Evolutionary conservation across 2,888 invertebrate genomes (phyloP).

Genomic region (Lasioglossum calceatum): DNA sequence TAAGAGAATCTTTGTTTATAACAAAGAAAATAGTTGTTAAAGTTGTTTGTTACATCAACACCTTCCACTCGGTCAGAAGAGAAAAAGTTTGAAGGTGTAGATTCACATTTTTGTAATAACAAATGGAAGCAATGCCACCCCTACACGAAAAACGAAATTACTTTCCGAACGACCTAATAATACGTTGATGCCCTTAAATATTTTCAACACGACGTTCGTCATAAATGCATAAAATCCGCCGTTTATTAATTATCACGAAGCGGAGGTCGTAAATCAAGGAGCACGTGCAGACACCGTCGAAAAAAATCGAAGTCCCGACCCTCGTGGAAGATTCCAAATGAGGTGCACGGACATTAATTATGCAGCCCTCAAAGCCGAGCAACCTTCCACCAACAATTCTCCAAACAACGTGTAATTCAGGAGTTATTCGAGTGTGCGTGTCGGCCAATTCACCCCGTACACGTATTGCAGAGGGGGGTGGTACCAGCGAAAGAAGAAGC

Average conservation of each 20-base stretch:
- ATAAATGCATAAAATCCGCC: too few species aligned
- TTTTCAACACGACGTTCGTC: too few species aligned
- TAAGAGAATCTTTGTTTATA: too few species aligned
- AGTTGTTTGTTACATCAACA: too few species aligned
- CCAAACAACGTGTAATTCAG: background rate
- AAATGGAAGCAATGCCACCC: too few species aligned
- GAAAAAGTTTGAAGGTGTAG: too few species aligned
- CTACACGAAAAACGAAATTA: too few species aligned
- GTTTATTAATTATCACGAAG: background rate
- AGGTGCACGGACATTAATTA: background rate
- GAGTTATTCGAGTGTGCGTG: background rate
- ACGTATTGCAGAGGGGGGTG: background rate
- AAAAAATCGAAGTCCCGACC: background rate
- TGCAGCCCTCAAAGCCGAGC: background rate
- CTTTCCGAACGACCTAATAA: too few species aligned
- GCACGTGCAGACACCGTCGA: background rate
- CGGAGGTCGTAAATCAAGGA: background rate
- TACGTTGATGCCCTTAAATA: too few species aligned
- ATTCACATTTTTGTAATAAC: too few species aligned
- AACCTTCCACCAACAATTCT: background rate
- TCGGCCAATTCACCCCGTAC: background rate
- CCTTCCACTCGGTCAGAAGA: too few species aligned
- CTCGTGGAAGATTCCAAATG: background rate
- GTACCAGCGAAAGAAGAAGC: slow-evolving; percentile 18
- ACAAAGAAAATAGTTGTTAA: too few species aligned